Evolutionary conservation across 2,113 vertebrate species (phyloP), one percentile per base, ranked within the genome.

Genomic region (Montifringilla adamsi): DNA sequence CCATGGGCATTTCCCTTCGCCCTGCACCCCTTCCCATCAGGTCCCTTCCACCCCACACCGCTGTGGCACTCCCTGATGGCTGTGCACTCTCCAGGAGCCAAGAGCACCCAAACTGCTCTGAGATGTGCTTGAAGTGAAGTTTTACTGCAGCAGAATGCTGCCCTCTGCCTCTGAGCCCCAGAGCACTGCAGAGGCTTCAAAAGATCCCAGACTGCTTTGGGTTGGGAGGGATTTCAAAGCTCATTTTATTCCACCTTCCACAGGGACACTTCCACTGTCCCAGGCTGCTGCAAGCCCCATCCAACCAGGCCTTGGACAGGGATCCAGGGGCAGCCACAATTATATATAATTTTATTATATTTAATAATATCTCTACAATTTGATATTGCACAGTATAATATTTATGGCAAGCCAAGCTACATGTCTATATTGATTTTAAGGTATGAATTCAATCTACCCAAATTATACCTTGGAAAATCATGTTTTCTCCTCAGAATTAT

Each of bases 401-500:
- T 64, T 56, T 13, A 56, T 8, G 23, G 21, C 60, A 50, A 90
- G 53, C 21, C 69, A 69, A 67, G 35, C 43, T 75, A 14, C 0
- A 0, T 2, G 2, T 6, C 14, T 14, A 13, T 19, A 27, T 3
- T 12, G 11, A 33, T 43, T 87, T 81, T 49, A 31, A 39, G 7
- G 46, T 6, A 15, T 10, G 6, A 84, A 43, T 37, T 35, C 9
- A 44, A 37, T 5, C 28, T 35, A 10, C 27, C 31, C 31, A 78
- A 68, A 63, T 3, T 2, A 30, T 1, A 41, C 35, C 43, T 31
- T 11, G 10, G 52, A 20, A 74, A 90, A 53, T 9, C 28, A 13
- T 0, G 0, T 17, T 84, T 59, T 18, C 62, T 13, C 3, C 8
- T 4, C 17, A 18, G 16, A 47, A 59, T 12, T 11, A 19, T 2